A percentile compares a stretch with the other conserved stretches of the same genome.
Evolutionary conservation across 1,140 invertebrate genomes (phyloP).

Genomic region (Ceratina calcarata): DNA sequence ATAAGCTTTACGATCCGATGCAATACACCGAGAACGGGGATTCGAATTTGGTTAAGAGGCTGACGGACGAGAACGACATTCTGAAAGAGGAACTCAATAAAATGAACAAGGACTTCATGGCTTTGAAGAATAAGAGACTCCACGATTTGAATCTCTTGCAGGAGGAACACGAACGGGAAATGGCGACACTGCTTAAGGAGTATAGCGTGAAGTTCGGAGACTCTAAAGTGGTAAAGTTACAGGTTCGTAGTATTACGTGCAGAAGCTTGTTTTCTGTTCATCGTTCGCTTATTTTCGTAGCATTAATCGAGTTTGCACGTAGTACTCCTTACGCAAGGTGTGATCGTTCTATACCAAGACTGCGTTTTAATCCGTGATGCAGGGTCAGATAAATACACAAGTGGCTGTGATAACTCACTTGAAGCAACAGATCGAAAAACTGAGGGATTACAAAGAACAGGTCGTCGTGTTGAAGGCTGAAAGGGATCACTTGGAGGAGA

Average conservation of each 20-base stretch:
- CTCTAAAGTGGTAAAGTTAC: conserved; percentile 77
- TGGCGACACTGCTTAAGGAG: conserved; percentile 80
- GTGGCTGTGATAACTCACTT: conserved; percentile 82
- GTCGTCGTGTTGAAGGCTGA: conserved; percentile 81
- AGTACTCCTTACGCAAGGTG: background rate
- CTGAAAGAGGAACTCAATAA: conserved; percentile 83
- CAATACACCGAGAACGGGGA: conserved; percentile 80
- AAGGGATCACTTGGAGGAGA: conserved; percentile 82
- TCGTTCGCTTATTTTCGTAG: conserved; percentile 6
- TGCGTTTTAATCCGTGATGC: conserved; percentile 26
- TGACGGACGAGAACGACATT: conserved; percentile 82
- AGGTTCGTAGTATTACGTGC: conserved; percentile 69
- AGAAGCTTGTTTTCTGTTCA: conserved; percentile 10
- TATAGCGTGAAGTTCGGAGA: conserved; percentile 77
- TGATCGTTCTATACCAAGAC: too few relatives aligned
- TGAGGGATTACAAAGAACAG: conserved; percentile 81
- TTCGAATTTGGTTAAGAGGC: conserved; percentile 75
- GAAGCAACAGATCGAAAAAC: conserved; percentile 79
- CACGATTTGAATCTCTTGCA: conserved; percentile 89
- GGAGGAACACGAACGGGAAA: conserved; percentile 88
- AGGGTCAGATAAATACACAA: conserved; percentile 80
- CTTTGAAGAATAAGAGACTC: conserved; percentile 87
- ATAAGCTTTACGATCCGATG: conserved; percentile 78
- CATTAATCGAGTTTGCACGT: conserved; percentile 17
- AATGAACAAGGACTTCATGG: conserved; percentile 84